Base-by-base conservation (phyloP, 2,888 invertebrate species). In the Idaea aversata region DNA sequence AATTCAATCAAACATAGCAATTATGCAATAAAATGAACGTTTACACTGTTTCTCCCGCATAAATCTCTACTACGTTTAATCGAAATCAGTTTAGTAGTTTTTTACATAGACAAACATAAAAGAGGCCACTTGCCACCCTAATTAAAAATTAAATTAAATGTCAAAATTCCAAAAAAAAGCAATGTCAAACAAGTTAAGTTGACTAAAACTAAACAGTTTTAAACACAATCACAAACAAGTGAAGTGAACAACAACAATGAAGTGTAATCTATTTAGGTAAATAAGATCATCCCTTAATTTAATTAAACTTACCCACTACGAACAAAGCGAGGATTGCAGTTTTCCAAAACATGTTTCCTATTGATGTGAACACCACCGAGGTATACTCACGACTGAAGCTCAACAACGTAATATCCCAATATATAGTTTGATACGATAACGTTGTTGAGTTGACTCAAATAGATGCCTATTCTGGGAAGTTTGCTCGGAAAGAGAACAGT, bases 301-400 rank as follows among this genome's bases (percentile, higher is more conserved):
- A 47, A 47, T 47, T 47, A 15, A 7, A 79, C 88, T 85, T 74
- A 88, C 88, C 88, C 61, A 81, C 80, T 2, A 81, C 80, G 69
- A 87, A 72, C 34, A 80, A 69, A 65, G 80, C 75, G 34, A 87
- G 72, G 57, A 87, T 67, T 64, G 83, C 63, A 34, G 79, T 70
- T 82, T 86, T 89, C 77, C 83, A 83, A 75, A 88, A 75, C 86
- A 88, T 89, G 63, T 72, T 82, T 69, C 68, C 65, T 63, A 68
- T 59, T 65, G 62, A 66, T 70, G 65, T 61, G 67, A 62, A 65
- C 62, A 35, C 57, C 61, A 57, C 59, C 15, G 78, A 65, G 73
- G 71, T 67, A 62, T 70, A 75, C 65, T 72, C 73, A 88, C 87
- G 47, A 47, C 47, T 88, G 86, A 81, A 77, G 75, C 76, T 73